A percentile compares a stretch with the other conserved stretches of the same genome.
These are phyloP conservation scores for Sinosuthora webbiana DNA, from an alignment of 2,113 vertebrate species.

Conservation along the genomic window DNA sequence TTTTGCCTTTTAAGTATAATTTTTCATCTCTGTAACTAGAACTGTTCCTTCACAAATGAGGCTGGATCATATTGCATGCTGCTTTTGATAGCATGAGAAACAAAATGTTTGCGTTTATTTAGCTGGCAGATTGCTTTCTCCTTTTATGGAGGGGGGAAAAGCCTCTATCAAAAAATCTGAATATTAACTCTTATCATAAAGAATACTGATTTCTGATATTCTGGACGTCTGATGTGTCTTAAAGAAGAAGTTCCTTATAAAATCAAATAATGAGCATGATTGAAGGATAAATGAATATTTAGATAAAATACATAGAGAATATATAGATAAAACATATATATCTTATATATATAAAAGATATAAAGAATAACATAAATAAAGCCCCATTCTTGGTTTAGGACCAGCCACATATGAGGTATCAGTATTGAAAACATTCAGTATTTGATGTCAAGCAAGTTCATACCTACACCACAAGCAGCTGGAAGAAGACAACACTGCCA, in stretches of 20 bases:
- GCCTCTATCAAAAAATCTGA: neutral
- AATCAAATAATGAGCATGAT: neutral
- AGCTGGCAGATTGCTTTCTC: neutral
- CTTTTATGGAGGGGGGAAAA: neutral
- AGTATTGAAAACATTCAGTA: neutral
- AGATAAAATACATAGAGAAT: neutral
- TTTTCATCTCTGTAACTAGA: neutral
- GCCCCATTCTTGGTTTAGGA: neutral
- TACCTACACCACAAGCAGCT: neutral
- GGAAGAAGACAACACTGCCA: neutral
- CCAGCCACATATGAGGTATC: neutral
- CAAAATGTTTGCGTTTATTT: neutral
- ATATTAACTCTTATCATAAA: neutral
- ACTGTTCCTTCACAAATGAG: neutral
- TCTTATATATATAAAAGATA: neutral
- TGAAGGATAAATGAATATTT: neutral
- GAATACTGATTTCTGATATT: neutral
- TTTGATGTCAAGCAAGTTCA: neutral
- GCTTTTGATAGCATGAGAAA: neutral
- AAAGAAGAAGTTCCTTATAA: neutral
- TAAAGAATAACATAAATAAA: neutral
- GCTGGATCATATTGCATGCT: neutral
- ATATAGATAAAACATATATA: neutral
- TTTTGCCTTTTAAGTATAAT: slow-evolving; percentile 42
- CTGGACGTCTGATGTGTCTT: neutral